Base-by-base conservation (phyloP, 2,888 invertebrate species). In the Abrostola tripartita region DNA sequence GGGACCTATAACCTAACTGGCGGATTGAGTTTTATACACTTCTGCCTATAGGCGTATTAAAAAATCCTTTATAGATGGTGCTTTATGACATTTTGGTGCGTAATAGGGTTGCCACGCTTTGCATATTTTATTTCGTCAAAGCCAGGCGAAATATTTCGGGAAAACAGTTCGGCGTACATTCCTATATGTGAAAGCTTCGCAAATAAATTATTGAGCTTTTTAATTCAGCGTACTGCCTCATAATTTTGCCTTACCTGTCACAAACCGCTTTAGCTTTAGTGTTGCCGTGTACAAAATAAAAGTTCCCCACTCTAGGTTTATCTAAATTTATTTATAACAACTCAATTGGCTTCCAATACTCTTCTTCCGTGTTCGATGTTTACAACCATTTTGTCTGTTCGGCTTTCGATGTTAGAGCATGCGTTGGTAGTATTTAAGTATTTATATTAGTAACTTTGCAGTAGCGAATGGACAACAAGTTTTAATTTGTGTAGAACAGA, bases 361-460 rank as follows among this genome's bases (percentile, higher is more conserved):
- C 72, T 49, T 78, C 63, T 78, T 81, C 73, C 71, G 64, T 79
- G 61, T 79, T 85, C 76, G 74, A 68, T 68, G 75, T 59, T 37
- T 81, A 78, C 93, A 93, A 94, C 93, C 94, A 93, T 93, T 93
- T 93, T 81, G 82, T 94, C 93, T 94, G 93, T 93, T 89, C 77
- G 65, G 90, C 89, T 90, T 90, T 89, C 68, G 66, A 60, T 89
- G 85, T 88, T 87, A 84, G 83, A 83, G 90, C 89, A 90, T 89
- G 90, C 65, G 68, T 64, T 52, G 52, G 50, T 60, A 44, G 49
- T 0, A 36, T 73, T n/a, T n/a, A n/a, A n/a, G n/a, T n/a, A n/a
- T n/a, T n/a, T 58, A 52, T 44, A 52, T 38, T 12, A 53, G 14
- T 47, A 0, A 56, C 57, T 50, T 50, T 8, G 5, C 24, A 50